Evolutionary conservation across 2,113 vertebrate genomes (phyloP).

Genomic region (Stigmatopora nigra): DNA sequence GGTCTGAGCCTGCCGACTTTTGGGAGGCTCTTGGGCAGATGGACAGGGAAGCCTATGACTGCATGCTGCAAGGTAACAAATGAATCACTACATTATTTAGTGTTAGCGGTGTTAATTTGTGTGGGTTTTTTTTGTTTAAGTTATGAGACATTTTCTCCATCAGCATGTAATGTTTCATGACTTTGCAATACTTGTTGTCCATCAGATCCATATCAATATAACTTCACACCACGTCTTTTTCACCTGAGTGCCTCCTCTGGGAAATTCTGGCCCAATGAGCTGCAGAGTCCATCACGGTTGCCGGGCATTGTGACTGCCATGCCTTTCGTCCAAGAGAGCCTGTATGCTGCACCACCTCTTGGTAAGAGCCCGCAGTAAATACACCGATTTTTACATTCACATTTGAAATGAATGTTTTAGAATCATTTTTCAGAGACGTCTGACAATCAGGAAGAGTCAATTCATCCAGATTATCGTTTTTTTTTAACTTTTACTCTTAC

Average conservation of each 20-base stretch:
- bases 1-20: conserved; percentile 69
- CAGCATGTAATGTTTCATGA: neutral
- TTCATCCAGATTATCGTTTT: neutral
- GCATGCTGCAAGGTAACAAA: conserved; percentile 72
- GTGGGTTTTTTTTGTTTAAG: too few species aligned
- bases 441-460: neutral
- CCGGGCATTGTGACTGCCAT: conserved; percentile 59
- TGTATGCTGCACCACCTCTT: conserved; percentile 63
- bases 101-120: too few species aligned
- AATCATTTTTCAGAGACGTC: neutral
- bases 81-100: neutral
- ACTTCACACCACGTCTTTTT: conserved; percentile 74
- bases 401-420: too few species aligned
- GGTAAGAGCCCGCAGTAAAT: conserved; percentile 47
- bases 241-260: conserved; percentile 62
- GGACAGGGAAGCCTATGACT: conserved; percentile 74
- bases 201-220: conserved; percentile 72
- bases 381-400: neutral
- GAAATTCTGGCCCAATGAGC: conserved; percentile 58
- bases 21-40: conserved; percentile 67
- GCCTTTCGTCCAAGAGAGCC: conserved; percentile 70
- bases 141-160: neutral
- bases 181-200: neutral
- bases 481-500: neutral
- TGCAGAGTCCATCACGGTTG: conserved; percentile 47